Evolutionary conservation across 2,888 invertebrate genomes (phyloP), one percentile per base, ranked within the genome.

Genomic region (Ichneumoninae sp.): DNA sequence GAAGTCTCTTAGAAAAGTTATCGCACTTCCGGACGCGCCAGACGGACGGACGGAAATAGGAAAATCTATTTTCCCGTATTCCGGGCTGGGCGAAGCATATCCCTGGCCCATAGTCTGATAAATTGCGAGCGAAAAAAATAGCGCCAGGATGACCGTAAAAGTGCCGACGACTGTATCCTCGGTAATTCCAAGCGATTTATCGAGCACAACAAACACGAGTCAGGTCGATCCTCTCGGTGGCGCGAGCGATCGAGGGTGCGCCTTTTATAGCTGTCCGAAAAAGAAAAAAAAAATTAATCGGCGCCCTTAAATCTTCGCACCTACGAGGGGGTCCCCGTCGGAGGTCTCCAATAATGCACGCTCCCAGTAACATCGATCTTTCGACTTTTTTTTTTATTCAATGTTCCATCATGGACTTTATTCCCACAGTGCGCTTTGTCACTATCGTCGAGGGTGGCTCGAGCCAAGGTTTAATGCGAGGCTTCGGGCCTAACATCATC

Each of bases 281-380:
- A 47, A 47, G 19, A 33, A 30, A 30, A 30, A 30, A 33, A 47
- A 77, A 83, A 83, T 76, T 76, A 83, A 83, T 83, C 80, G 83
- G 68, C 44, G 4, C 71, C 50, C 80, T 77, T 83, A 80, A 83
- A 80, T 80, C 76, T 72, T 54, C 65, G 10, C 54, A 76, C 57
- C 72, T 52, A 16, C 44, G 44, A 47, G 44, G 44, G 16, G 44
- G 44, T 47, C 44, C 44, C 0, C 44, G 44, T 76, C 30, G 68
- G 50, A 33, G 3, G 50, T 47, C 30, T 80, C 80, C 76, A 76
- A 83, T 80, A 76, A 80, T 80, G 80, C 76, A 80, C 60, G 75
- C 83, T 60, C 71, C 50, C 71, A 50, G 57, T 54, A 33, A 60
- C 50, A 83, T 83, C 83, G 83, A 83, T 83, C 83, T 74, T 62